phyloP scores from a whole-genome alignment of 2,888 invertebrate genomes.

The Xylota segnis region DNA sequence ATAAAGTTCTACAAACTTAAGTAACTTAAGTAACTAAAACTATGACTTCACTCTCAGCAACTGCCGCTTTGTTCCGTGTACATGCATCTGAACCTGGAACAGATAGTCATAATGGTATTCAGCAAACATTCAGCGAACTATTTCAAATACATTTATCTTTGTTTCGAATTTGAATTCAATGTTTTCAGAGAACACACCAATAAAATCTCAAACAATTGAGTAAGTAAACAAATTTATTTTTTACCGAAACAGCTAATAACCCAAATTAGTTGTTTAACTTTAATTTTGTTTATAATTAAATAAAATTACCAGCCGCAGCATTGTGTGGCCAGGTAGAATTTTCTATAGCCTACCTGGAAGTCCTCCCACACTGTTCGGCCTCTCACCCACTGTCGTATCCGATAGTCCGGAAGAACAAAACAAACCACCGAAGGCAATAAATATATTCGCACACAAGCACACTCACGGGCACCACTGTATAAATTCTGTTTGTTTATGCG shows the following conservation, averaged over 20 bases:
- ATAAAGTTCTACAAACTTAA: no score
- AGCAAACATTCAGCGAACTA: no score
- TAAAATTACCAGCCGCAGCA: neutral
- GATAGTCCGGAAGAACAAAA: constrained; percentile 32
- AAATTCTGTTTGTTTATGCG: constrained; percentile 55
- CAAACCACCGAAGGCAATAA: constrained; percentile 27
- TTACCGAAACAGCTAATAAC: neutral
- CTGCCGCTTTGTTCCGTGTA: no score
- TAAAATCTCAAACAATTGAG: neutral
- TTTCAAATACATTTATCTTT: no score
- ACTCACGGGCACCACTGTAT: constrained; percentile 33
- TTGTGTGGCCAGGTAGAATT: constrained; percentile 13
- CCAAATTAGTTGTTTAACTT: neutral
- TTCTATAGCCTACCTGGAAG: constrained; percentile 6
- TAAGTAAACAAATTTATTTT: neutral
- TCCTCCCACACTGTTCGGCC: neutral
- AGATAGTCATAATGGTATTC: no score
- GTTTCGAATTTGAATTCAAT: no score
- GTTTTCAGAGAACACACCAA: no score
- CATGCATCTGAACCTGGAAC: no score
- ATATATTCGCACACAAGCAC: constrained; percentile 6
- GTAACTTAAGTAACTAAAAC: no score
- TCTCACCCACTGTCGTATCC: neutral
- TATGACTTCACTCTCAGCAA: no score
- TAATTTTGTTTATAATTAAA: constrained; percentile 26